Evolutionary conservation across 2,888 invertebrate genomes (phyloP), one percentile per base, ranked within the genome.

Genomic region (Liopterus haemorrhoidalis): DNA sequence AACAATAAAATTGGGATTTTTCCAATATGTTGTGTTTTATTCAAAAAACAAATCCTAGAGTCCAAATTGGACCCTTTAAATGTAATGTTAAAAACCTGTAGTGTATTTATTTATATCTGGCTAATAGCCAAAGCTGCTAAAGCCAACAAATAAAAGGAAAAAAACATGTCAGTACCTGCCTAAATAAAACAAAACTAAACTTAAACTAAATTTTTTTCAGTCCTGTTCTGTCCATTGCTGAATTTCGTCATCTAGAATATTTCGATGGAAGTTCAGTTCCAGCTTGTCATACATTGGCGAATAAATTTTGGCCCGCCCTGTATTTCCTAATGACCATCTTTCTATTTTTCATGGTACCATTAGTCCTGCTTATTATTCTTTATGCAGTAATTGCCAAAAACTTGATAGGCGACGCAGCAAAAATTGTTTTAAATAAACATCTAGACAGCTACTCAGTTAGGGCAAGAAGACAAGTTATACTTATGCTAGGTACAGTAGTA

Each of bases 401-500:
- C 62, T 75, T 92, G 52, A 84, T 90, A 64, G 79, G 81, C 37
- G 75, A 79, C 54, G 74, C 73, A 4, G 76, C 81, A 32, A 79
- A 78, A 59, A 72, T 82, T 38, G 78, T 81, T 24, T 73, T 81
- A 66, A 81, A 81, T 54, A 84, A 83, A 63, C 82, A 81, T 51
- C 76, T 82, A 43, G 80, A 85, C 50, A 81, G 79, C 33, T 80
- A 81, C 60, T 81, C 81, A 49, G 70, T 75, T 4, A 74, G 84
- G 59, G 86, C 86, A 0, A 75, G 86, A 54, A 79, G 79, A 57
- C 89, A 91, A 71, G 89, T 90, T 14, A 88, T 90, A 25, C 65
- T 88, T 44, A 90, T 91, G 90, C 71, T 91, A 46, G 83, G 86
- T 31, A 85, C 89, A 1, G 90, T 91, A 12, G 89, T 91, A 3